phyloP scores from a whole-genome alignment of 2,797 vertebrate genomes.

The Garrulus glandarius region DNA sequence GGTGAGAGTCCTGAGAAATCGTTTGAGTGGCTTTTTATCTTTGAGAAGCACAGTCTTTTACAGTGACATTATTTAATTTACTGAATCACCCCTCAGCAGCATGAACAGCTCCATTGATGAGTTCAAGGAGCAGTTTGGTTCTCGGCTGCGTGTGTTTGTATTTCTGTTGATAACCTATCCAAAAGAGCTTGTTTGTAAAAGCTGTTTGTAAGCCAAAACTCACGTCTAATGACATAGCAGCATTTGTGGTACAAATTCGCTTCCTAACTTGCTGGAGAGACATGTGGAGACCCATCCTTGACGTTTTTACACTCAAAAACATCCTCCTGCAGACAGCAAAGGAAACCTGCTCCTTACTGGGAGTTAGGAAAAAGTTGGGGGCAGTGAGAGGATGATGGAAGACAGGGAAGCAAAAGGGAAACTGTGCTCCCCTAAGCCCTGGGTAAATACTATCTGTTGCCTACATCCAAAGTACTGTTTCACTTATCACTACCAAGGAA shows the following conservation, averaged over 20 bases:
- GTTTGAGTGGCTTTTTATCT: not conserved
- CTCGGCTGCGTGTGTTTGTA: not conserved
- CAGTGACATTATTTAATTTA: not conserved
- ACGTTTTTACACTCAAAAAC: not conserved
- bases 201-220: not conserved
- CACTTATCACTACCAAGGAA: not conserved
- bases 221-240: not conserved
- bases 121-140: conserved; percentile 5
- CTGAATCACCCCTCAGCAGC: not conserved
- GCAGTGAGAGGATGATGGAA: not conserved
- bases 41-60: not conserved
- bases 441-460: not conserved
- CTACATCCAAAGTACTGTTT: not conserved
- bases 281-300: not conserved
- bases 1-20: not conserved
- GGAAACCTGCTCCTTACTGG: not conserved
- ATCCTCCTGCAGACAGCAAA: not conserved
- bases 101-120: not conserved
- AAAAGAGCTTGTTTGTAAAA: not conserved
- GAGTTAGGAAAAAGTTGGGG: not conserved
- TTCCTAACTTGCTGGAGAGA: not conserved
- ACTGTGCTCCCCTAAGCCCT: not conserved
- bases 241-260: not conserved
- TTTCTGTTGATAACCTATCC: not conserved
- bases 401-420: not conserved